Evolutionary conservation across 2,113 vertebrate genomes (phyloP), one percentile per base, ranked within the genome.

Genomic region (Marmota flaviventris): DNA sequence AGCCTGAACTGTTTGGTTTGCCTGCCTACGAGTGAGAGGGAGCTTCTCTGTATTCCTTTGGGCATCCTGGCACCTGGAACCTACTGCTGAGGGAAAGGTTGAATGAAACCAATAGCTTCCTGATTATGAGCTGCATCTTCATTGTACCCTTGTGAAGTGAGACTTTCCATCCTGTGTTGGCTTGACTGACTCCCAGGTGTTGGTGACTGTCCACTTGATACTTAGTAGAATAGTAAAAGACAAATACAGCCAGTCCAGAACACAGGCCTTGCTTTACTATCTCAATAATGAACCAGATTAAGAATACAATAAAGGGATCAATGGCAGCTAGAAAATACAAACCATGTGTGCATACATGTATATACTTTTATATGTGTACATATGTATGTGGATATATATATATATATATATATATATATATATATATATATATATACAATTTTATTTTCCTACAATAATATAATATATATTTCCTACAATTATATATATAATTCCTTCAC

Each of bases 1-100:
- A 96, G 84, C 99, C 99, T 0, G 98, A 99, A 93, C 97, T 99
- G 13, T 99, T 99, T 14, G 99, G 99, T 42, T 98, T 99, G 75
- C 99, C 99, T 6, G 98, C 98, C 0, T 99, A 98, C 63, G 96
- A 98, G 45, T 99, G 98, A 99, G 48, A 32, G 61, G 22, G 9
- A 63, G 22, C 7, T 1, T 3, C 24, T 4, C n/a, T 0, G 8
- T 9, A 22, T 37, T 4, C 5, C 20, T 39, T 8, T 63, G 13
- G 13, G 27, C 32, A 1, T 16, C 17, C 0, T 25, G 5, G 25
- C 17, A 5, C 37, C 75, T 24, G 34, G 34, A 53, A 22, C 18
- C 13, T 13, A 3, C 39, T 13, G 48, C 20, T 34, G 58, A 18
- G 58, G 20, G 61, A 11, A 25, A 20, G 2, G 0, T 25, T 25